A percentile compares a stretch with the other conserved stretches of the same genome.
Conservation (phyloP, 2,113 vertebrate genomes). For the Zosterops hypoxanthus region DNA sequence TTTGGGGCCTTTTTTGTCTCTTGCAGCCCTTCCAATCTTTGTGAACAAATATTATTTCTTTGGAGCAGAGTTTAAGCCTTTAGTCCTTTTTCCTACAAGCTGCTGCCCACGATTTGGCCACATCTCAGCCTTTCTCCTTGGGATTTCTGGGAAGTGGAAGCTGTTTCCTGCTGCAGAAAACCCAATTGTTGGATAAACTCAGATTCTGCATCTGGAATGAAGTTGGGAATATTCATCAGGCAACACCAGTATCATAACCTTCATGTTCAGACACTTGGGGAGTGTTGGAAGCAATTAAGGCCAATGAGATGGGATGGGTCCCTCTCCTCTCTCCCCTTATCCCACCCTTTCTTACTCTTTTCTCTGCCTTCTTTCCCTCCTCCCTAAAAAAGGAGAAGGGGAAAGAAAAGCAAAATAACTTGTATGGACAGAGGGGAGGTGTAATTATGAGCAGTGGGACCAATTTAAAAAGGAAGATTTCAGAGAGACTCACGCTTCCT, state of each 20-base stretch:
- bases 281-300: background rate
- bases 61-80: background rate
- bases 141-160: background rate
- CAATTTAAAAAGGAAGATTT: constrained; percentile 50
- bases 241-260: background rate
- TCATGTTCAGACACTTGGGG: background rate
- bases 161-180: background rate
- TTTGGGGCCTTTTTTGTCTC: background rate
- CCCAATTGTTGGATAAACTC: background rate
- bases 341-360: background rate
- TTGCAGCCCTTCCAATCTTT: background rate
- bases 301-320: background rate
- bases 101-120: background rate
- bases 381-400: background rate
- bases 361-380: background rate
- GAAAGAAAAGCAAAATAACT: background rate
- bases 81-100: background rate
- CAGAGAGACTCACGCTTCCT: background rate
- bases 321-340: background rate
- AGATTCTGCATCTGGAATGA: background rate
- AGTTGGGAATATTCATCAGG: background rate
- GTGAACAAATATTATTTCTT: background rate
- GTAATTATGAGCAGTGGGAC: constrained; percentile 61
- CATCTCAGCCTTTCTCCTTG: background rate
- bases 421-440: background rate